A percentile compares a stretch with the other conserved stretches of the same genome.
These are phyloP conservation scores for Julus scandinavius DNA, from an alignment of 2,888 invertebrate species.

Conservation along the genomic window DNA sequence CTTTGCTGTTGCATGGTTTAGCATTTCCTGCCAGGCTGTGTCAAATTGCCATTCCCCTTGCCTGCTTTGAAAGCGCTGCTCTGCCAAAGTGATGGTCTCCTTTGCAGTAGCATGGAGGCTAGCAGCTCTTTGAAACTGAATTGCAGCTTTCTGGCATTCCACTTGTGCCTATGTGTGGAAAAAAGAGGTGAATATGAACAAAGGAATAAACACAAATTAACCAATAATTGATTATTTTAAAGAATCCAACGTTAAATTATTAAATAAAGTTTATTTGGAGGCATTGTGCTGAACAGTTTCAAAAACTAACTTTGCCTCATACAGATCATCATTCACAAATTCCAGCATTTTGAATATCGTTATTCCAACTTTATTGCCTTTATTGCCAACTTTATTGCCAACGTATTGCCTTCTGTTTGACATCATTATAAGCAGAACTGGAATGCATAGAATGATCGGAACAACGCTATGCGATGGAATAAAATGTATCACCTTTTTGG, in stretches of 20 bases:
- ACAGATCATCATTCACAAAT: too few relatives aligned
- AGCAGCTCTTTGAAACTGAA: slow-evolving; percentile 84
- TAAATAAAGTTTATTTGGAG: too few relatives aligned
- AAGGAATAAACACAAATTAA: too few relatives aligned
- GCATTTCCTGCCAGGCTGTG: slow-evolving; percentile 96
- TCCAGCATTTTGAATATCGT: too few relatives aligned
- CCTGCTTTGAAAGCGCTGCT: slow-evolving; percentile 76
- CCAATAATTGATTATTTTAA: not conserved
- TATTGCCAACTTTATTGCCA: too few relatives aligned
- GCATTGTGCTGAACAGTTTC: too few relatives aligned
- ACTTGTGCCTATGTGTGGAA: slow-evolving; percentile 73
- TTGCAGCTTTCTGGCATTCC: slow-evolving; percentile 90
- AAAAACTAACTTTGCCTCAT: too few relatives aligned
- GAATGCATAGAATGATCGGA: too few relatives aligned
- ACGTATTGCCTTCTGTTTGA: too few relatives aligned
- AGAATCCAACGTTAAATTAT: not conserved
- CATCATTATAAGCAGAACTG: too few relatives aligned
- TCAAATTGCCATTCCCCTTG: slow-evolving; percentile 88
- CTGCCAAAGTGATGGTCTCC: slow-evolving; percentile 91
- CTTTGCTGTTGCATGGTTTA: slow-evolving; percentile 94
- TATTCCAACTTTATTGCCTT: too few relatives aligned
- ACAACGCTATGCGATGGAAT: not conserved
- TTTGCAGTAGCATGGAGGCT: slow-evolving; percentile 87
- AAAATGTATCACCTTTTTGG: slow-evolving; percentile 67
- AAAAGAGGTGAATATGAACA: not conserved